Base-by-base conservation (phyloP, 2,888 invertebrate species). In the Theretra japonica region DNA sequence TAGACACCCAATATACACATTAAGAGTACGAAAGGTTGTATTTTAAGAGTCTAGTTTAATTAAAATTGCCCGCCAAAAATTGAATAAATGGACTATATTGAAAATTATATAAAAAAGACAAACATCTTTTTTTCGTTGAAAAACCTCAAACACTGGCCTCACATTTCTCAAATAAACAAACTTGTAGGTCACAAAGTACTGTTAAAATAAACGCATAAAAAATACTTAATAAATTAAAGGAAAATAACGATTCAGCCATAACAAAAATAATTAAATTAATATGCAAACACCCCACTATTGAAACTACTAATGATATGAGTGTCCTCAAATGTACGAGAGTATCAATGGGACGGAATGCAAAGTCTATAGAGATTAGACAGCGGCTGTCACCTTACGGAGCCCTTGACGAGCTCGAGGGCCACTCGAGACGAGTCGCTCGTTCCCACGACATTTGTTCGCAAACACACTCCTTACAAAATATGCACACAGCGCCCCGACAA, bases 381-480 rank as follows among this genome's bases (percentile, higher is more conserved):
- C 77, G 86, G 87, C 86, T 88, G 91, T 89, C 92, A 91, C 88
- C 88, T 90, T 84, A 84, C 81, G 85, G 83, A 87, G 82, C 76
- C 81, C 90, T 89, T 83, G 80, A 81, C 81, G 83, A 81, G 80
- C 79, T 82, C 78, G 77, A 90, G 90, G 74, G 83, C 82, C 88
- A 80, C 93, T 93, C 81, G 91, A 93, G 89, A 90, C 91, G 82
- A 91, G 89, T 82, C 85, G 83, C 86, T 83, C 85, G 73, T 83
- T 86, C 82, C 83, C 81, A 83, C 83, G 83, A 84, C 88, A 83
- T 83, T 89, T 87, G 87, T 88, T 86, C 87, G 87, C 90, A 92
- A 92, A 93, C 89, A 92, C 83, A 85, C 81, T 85, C 82, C 82
- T 82, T 81, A 73, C 87, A 82, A 90, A 90, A 91, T 90, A 91